Evolutionary conservation across 2,797 vertebrate species (phyloP).

Genomic region (Todus mexicanus): DNA sequence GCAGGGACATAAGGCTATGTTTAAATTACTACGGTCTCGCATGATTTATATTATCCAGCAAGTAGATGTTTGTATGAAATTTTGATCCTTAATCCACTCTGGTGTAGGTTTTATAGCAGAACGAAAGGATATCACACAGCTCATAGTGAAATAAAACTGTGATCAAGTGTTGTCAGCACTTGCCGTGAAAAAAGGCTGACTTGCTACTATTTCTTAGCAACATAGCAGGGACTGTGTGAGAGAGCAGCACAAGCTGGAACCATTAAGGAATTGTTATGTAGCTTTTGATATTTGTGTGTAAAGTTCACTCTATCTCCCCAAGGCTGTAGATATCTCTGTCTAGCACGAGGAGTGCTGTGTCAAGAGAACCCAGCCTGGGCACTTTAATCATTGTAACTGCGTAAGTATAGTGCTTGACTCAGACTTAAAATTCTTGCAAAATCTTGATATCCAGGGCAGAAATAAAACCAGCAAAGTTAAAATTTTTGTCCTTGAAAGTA

Average conservation of each 20-base stretch:
- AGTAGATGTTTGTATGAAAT: not conserved
- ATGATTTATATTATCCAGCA: not conserved
- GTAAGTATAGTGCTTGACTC: not conserved
- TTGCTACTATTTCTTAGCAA: not conserved
- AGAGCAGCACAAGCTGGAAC: not conserved
- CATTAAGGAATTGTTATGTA: not conserved
- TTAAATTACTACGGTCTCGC: not conserved
- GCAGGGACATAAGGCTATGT: not conserved
- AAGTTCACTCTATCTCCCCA: not conserved
- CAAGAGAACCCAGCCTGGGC: not conserved
- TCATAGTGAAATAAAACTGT: not conserved
- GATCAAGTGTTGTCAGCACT: not conserved
- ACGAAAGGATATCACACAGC: not conserved
- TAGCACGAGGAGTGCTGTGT: not conserved
- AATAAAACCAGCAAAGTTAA: not conserved
- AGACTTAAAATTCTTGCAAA: not conserved
- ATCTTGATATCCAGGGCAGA: not conserved
- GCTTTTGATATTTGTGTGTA: not conserved
- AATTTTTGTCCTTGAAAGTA: not conserved
- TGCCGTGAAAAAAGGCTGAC: not conserved
- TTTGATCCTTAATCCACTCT: not conserved
- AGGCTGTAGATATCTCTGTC: not conserved
- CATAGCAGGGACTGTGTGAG: not conserved
- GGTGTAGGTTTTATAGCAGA: not conserved
- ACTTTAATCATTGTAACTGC: not conserved